Base-by-base conservation (phyloP, 2,113 vertebrate species). In the Microtus oregoni region DNA sequence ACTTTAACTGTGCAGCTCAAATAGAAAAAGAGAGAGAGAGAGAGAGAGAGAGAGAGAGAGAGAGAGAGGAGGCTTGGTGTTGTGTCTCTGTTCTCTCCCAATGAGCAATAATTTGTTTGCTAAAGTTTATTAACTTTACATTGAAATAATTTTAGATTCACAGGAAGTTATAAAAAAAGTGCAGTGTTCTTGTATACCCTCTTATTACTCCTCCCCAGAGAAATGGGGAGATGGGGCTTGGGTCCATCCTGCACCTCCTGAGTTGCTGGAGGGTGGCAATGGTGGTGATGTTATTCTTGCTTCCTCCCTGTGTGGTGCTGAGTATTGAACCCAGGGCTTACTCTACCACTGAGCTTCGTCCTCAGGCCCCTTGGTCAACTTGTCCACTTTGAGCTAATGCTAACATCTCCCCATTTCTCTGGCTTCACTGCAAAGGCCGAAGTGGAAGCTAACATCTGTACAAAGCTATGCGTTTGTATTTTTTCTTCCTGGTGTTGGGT, bases 121-220 rank as follows among this genome's bases (percentile, higher is more conserved):
- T 67, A 41, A 58, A 28, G 9, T 38, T 68, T 70, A 70, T 26
- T 38, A 77, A 35, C 52, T 67, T 90, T 52, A 38, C 58, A 78
- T 77, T 91, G 32, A 91, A 75, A 61, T 85, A 55, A 47, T 78
- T 93, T 87, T 86, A 63, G 38, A 50, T n/a, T 55, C 47, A 70
- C 35, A 65, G 35, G n/a, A 3, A 83, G 38, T 85, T 93, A 24
- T 12, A 78, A 65, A 92, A 73, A 47, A 38, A 72, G 50, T 70
- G 68, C 5, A 81, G 41, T 55, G 41, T 65, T 86, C 15, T 19
- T 75, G 20, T 75, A 28, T 17, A 52, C 30, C 47, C 47, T 55
- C 19, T 3, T 14, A 13, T 32, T 32, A 68, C 30, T 32, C 67
- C 67, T 7, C 67, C 30, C n/a, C n/a, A n/a, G n/a, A n/a, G n/a